Evolutionary conservation across 2,113 vertebrate species (phyloP).

Genomic region (Dicaeum eximium): DNA sequence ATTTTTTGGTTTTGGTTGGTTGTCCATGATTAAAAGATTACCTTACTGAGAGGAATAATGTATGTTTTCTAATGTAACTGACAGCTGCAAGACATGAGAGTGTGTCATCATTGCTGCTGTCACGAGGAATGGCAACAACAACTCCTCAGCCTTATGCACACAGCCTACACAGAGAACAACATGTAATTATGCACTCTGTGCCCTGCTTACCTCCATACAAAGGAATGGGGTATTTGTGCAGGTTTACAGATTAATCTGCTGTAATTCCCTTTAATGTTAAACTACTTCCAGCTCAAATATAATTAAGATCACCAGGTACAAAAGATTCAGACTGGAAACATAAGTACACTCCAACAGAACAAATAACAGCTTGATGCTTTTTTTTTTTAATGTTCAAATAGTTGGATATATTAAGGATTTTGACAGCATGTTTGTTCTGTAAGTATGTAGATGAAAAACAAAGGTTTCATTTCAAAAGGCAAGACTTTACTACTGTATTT

Average conservation of each 20-base stretch:
- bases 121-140: background rate
- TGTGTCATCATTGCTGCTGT: background rate
- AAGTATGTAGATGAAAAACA: background rate
- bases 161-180: background rate
- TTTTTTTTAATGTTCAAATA: constrained; percentile 38
- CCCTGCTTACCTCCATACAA: constrained; percentile 4
- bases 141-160: background rate
- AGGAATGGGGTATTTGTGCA: constrained; percentile 48
- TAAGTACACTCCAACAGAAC: background rate
- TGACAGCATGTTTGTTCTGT: constrained; percentile 29
- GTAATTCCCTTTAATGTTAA: constrained; percentile 47
- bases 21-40: background rate
- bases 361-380: constrained; percentile 16
- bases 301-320: constrained; percentile 45
- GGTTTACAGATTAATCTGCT: constrained; percentile 56
- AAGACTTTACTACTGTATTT: constrained; percentile 2
- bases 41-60: background rate
- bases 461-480: constrained; percentile 30
- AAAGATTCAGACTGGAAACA: constrained; percentile 20
- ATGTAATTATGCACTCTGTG: background rate
- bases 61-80: background rate
- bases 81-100: background rate
- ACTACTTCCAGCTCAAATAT: constrained; percentile 44
- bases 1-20: background rate
- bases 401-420: background rate